A percentile compares a stretch with the other conserved stretches of the same genome.
Conservation (phyloP, 2,797 vertebrate species). For the Valencia hispanica region DNA sequence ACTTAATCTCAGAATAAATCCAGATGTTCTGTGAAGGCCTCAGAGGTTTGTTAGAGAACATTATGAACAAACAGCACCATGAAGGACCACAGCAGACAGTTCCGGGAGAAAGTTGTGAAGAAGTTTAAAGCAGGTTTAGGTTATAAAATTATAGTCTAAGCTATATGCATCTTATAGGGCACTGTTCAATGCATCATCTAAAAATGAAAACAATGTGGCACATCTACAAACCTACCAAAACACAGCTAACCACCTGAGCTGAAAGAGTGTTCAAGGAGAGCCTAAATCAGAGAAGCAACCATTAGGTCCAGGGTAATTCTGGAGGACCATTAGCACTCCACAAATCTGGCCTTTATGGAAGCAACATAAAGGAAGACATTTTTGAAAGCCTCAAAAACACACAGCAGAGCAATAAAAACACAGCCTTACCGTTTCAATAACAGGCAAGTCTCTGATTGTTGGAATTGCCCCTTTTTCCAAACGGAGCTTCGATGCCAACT, state of each 20-base stretch:
- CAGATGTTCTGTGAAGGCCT: background rate
- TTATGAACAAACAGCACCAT: too few relatives aligned
- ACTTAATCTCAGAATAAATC: background rate
- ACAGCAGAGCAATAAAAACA: too few relatives aligned
- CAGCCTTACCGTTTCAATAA: too few relatives aligned
- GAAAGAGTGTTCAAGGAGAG: background rate
- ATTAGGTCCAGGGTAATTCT: background rate
- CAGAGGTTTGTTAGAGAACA: too few relatives aligned
- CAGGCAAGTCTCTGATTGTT: too few relatives aligned
- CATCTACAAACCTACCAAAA: background rate
- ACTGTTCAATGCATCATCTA: background rate
- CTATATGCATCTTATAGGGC: background rate
- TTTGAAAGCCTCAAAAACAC: background rate
- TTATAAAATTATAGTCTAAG: background rate
- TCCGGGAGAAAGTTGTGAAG: background rate
- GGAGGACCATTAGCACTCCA: too few relatives aligned
- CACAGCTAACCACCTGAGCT: background rate
- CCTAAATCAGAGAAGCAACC: background rate
- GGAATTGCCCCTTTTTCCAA: too few relatives aligned
- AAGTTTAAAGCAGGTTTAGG: background rate
- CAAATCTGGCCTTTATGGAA: too few relatives aligned
- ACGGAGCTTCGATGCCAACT: too few relatives aligned
- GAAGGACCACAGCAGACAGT: background rate
- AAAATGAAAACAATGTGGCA: background rate
- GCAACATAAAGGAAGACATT: background rate